phyloP scores from a whole-genome alignment of 2,113 vertebrate genomes.

The Rhombomys opimus region DNA sequence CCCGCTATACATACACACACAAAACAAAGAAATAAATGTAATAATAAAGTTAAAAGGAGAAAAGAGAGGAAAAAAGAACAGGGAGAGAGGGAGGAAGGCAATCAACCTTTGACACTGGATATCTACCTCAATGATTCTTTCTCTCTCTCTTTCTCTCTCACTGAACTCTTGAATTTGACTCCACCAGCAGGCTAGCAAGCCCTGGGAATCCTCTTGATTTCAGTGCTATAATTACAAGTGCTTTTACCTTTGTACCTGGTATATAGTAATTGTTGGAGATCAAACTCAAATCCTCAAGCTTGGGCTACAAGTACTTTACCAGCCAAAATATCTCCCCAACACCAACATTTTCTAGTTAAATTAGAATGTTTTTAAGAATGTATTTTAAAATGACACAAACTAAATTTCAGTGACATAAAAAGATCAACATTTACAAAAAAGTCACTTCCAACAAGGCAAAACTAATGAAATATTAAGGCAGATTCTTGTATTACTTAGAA shows the following conservation, averaged over 20 bases:
- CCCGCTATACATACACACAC: background rate
- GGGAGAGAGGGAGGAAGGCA: background rate
- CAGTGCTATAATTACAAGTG: background rate
- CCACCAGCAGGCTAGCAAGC: too few species aligned
- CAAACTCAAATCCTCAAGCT: background rate
- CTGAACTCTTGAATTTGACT: too few species aligned
- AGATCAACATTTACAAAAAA: slow-evolving; percentile 26
- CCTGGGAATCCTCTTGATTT: background rate
- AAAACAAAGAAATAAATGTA: background rate
- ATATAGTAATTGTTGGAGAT: background rate
- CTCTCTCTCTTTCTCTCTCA: background rate
- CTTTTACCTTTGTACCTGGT: background rate
- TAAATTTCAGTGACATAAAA: slow-evolving; percentile 25
- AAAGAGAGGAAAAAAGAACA: background rate
- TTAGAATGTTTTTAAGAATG: background rate
- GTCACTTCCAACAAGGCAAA: slow-evolving; percentile 33
- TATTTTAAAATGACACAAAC: slow-evolving; percentile 19
- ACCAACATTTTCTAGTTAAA: slow-evolving; percentile 39
- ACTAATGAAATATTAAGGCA: slow-evolving; percentile 39
- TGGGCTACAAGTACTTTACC: background rate
- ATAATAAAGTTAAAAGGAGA: background rate
- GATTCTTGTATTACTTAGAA: slow-evolving; percentile 44
- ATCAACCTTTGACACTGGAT: background rate
- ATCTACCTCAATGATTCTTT: background rate
- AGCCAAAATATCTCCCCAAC: background rate